Evolutionary conservation across 30 jellyfish, hydroid and myxozoan genomes (phyloP).

Genomic region (Turritopsis rubra): DNA sequence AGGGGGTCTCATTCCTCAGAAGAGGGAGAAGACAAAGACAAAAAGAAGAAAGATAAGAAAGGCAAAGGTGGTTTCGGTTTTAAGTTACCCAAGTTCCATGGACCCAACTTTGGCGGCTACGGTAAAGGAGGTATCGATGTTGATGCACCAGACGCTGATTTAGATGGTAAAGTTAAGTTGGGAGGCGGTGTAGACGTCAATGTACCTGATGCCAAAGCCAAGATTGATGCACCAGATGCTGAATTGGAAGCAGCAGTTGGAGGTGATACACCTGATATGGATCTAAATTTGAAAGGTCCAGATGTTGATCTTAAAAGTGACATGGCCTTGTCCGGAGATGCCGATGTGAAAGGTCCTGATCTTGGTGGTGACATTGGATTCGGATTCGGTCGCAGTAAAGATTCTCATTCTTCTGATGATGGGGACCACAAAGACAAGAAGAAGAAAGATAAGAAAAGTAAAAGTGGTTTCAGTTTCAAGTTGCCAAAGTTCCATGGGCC

Average conservation of each 20-base stretch:
- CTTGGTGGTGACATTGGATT: constrained; percentile 21
- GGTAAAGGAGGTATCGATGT: not conserved
- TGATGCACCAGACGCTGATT: constrained; percentile 19
- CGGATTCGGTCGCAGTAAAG: constrained; percentile 1
- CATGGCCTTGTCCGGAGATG: not conserved
- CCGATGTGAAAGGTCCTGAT: constrained; percentile 27
- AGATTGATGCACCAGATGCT: constrained; percentile 21
- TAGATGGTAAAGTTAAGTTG: not conserved
- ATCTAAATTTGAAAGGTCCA: not conserved
- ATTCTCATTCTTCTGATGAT: constrained; percentile 21
- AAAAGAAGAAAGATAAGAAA: constrained; percentile 20
- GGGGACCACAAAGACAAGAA: constrained; percentile 5
- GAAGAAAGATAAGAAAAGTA: not conserved
- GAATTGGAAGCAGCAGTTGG: constrained; percentile 9
- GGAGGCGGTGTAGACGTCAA: no score
- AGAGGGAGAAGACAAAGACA: constrained; percentile 14
- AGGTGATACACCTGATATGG: constrained; percentile 6
- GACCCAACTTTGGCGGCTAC: constrained; percentile 11
- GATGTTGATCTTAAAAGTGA: no score
- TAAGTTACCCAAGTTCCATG: no score
- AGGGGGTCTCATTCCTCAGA: constrained; percentile 11
- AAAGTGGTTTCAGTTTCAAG: constrained; percentile 30
- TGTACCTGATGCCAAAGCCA: not conserved
- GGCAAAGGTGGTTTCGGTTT: constrained; percentile 20
- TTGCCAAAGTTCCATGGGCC: constrained; percentile 16